Evolutionary conservation across 2,888 invertebrate genomes (phyloP).

Genomic region (Ormia ochracea): DNA sequence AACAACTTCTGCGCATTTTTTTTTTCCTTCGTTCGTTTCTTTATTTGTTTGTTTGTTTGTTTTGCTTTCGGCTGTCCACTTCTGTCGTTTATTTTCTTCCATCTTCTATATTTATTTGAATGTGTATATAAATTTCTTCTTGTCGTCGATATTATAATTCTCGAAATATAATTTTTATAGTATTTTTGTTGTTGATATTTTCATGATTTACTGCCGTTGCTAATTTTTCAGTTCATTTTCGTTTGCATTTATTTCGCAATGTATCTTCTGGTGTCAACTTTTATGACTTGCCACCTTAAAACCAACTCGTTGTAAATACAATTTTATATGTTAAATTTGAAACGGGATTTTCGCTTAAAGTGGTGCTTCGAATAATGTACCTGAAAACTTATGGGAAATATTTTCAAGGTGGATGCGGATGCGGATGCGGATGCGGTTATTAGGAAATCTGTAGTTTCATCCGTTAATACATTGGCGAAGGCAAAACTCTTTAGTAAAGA

Average conservation of each 20-base stretch:
- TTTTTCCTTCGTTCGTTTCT: no score
- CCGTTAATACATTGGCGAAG: no score
- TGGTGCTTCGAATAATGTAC: no score
- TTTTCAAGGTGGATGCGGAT: no score
- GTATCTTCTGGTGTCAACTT: background rate
- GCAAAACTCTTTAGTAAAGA: no score
- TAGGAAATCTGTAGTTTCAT: no score
- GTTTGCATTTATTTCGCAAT: constrained; percentile 7
- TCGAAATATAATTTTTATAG: constrained; percentile 37
- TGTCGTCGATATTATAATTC: constrained; percentile 21
- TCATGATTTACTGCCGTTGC: constrained; percentile 38
- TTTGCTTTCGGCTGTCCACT: constrained; percentile 3
- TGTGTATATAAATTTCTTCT: constrained; percentile 27
- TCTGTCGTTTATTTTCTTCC: background rate
- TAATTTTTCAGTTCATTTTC: background rate
- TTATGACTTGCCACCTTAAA: constrained; percentile 21
- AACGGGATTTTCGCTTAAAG: background rate
- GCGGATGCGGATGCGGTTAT: no score
- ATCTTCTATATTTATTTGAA: constrained; percentile 8
- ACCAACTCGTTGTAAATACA: constrained; percentile 25
- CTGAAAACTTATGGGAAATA: no score
- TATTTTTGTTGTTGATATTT: constrained; percentile 21
- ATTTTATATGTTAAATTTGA: background rate
- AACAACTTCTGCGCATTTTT: constrained; percentile 62
- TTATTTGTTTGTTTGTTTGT: no score